Percentiles rank a stretch among this genome's conserved stretches.
These are phyloP conservation scores for Amphipoea lucens DNA, from an alignment of 2,888 invertebrate genomes.

Conservation along the genomic window DNA sequence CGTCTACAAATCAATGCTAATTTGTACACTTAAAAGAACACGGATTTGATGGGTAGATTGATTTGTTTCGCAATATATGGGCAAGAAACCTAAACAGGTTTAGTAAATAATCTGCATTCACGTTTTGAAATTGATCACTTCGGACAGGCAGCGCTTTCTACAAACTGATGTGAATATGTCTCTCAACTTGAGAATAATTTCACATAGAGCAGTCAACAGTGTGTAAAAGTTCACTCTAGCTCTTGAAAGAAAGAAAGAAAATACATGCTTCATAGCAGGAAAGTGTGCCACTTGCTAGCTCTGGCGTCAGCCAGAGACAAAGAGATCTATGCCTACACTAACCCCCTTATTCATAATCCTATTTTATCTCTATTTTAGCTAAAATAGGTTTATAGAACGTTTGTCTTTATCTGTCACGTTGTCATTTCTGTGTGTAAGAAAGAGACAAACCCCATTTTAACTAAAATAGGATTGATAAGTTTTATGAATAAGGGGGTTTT, in stretches of 20 bases:
- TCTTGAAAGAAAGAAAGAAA: neutral
- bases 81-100: conserved; percentile 44
- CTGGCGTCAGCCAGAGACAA: no score
- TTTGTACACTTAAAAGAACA: conserved; percentile 6
- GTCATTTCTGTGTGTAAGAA: no score
- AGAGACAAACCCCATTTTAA: no score
- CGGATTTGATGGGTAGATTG: conserved; percentile 1
- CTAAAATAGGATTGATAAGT: no score
- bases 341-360: no score
- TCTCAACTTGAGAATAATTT: neutral
- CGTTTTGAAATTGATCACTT: conserved; percentile 22
- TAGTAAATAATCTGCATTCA: conserved; percentile 34
- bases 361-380: no score
- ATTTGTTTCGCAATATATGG: conserved; percentile 14
- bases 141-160: conserved; percentile 28
- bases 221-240: neutral
- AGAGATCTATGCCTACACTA: no score
- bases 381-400: no score
- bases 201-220: neutral
- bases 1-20: conserved; percentile 4
- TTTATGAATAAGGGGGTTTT: no score
- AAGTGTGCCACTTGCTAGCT: neutral
- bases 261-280: no score
- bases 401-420: no score
- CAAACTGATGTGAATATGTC: neutral